phyloP scores from a whole-genome alignment of 2,113 vertebrate genomes.

The Miniopterus natalensis region DNA sequence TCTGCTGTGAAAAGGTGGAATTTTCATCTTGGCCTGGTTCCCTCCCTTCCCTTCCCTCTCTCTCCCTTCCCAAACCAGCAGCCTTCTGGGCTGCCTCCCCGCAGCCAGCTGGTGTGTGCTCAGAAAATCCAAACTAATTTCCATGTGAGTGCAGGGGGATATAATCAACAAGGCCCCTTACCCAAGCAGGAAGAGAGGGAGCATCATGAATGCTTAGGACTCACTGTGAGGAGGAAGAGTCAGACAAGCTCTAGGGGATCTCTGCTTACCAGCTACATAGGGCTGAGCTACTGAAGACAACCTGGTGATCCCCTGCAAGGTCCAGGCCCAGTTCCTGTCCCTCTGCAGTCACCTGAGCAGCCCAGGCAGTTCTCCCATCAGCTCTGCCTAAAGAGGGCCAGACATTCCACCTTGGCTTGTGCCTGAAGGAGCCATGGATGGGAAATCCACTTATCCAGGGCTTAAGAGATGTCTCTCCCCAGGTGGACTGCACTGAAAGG shows the following conservation, averaged over 20 bases:
- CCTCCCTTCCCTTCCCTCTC: conserved; percentile 72
- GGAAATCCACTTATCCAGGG: not conserved
- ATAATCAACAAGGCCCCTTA: conserved; percentile 80
- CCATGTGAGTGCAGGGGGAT: conserved; percentile 81
- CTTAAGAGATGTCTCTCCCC: not conserved
- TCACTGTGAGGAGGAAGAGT: not conserved
- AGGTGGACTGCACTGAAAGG: not conserved
- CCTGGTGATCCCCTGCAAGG: not conserved
- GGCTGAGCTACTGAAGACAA: not conserved
- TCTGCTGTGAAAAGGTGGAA: conserved; percentile 65
- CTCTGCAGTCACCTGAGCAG: not conserved
- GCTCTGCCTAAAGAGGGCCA: not conserved
- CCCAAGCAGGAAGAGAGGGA: conserved; percentile 55
- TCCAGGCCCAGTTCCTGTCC: not conserved
- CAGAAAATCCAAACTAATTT: conserved; percentile 84
- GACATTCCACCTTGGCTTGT: not conserved
- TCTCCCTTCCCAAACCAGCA: conserved; percentile 79
- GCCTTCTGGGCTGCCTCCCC: conserved; percentile 84
- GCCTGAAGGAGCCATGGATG: not conserved
- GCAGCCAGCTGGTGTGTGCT: conserved; percentile 83
- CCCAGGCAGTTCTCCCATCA: not conserved
- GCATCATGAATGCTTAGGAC: not conserved
- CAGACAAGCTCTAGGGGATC: not conserved
- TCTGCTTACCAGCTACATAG: not conserved
- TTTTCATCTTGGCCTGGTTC: conserved; percentile 79